Evolutionary conservation across 2,888 invertebrate genomes (phyloP), one percentile per base, ranked within the genome.

Genomic region (Hirudinaria manillensis): DNA sequence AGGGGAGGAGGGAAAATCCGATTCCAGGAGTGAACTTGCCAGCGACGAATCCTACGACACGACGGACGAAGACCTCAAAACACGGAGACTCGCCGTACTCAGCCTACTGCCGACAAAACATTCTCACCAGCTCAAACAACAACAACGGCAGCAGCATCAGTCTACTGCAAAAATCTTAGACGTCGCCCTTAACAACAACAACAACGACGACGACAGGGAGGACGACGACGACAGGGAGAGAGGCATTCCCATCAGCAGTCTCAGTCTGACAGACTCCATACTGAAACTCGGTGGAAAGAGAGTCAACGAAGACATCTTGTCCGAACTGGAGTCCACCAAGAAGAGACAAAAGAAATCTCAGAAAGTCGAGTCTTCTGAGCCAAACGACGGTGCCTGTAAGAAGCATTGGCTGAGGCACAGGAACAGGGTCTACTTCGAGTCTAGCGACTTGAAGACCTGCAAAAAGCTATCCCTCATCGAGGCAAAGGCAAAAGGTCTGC

Each of bases 251-350:
- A 61, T 29, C 61, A 61, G 19, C 24, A 61, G 61, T 16, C 61
- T 61, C 24, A 61, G 61, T 61, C 19, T 61, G 24, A 61, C 61
- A 10, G 61, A 61, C n/a, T 61, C 61, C 61, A 61, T 61, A 24
- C 29, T 61, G 1, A 61, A 61, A n/a, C 61, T 61, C 13, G 29
- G 61, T 1, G 29, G 29, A n/a, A 61, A 61, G 19, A 61, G 61
- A n/a, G 24, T 29, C 61, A 29, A 29, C 61, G 24, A 61, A 10
- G 61, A 61, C 29, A 1, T 61, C 6, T 19, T 61, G 13, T 29
- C 61, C 13, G 61, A 61, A n/a, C 3, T 61, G 24, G 61, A 61
- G 61, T 29, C 7, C 24, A n/a, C 21, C 29, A 61, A 61, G 24
- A 61, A 61, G 61, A 61, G 10, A n/a, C 29, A 61, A 10, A 3